Evolutionary conservation across 2,797 vertebrate genomes (phyloP).

Genomic region (Aratinga solstitialis): DNA sequence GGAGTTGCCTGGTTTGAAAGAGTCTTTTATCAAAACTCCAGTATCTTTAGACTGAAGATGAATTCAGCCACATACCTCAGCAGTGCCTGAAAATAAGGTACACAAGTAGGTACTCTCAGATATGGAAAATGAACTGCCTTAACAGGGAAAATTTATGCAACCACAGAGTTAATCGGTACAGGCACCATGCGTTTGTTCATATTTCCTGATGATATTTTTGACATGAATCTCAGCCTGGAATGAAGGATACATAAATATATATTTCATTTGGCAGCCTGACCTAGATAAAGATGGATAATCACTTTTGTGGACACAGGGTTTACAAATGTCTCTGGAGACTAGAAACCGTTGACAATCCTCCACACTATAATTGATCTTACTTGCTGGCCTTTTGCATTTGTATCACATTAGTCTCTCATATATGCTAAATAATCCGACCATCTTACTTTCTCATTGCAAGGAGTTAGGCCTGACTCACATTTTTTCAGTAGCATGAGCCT

Average conservation of each 20-base stretch:
- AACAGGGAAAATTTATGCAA: neutral
- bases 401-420: neutral
- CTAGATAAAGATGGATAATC: neutral
- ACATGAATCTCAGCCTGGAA: neutral
- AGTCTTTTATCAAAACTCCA: neutral
- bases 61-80: neutral
- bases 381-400: constrained; percentile 23
- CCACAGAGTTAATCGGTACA: neutral
- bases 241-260: constrained; percentile 10
- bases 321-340: neutral
- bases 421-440: constrained; percentile 49
- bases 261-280: neutral
- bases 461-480: neutral
- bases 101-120: neutral
- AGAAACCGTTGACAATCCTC: constrained; percentile 3
- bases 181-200: neutral
- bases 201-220: neutral
- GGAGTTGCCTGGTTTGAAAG: neutral
- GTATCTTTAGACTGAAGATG: neutral
- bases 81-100: neutral
- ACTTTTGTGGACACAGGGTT: neutral
- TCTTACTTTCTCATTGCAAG: constrained; percentile 38
- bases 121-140: neutral
- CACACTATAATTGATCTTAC: neutral
- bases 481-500: neutral